Evolutionary conservation across 1,140 invertebrate genomes (phyloP).

Genomic region (Drosophila ohnishii): DNA sequence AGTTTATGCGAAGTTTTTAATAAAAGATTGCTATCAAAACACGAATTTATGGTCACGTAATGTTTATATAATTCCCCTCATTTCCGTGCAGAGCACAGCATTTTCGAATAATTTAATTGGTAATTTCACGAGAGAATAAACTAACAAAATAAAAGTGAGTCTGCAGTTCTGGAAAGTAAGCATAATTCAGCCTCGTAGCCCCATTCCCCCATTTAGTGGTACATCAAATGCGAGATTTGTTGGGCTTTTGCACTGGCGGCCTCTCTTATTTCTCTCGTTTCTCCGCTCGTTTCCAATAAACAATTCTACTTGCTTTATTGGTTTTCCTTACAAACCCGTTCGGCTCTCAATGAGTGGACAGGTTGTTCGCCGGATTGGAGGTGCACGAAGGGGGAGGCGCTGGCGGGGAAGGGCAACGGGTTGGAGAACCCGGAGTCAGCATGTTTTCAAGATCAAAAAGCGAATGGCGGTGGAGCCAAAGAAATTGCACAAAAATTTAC

Average conservation of each 20-base stretch:
- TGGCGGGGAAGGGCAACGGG: constrained; percentile 5
- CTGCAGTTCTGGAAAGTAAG: constrained; percentile 42
- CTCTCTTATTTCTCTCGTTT: constrained; percentile 15
- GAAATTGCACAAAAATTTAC: constrained; percentile 64
- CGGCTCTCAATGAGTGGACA: constrained; percentile 44
- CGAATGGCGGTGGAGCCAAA: constrained; percentile 61
- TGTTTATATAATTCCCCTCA: constrained; percentile 28
- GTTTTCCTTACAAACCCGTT: constrained; percentile 77
- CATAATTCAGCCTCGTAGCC: constrained; percentile 36
- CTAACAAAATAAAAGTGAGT: constrained; percentile 53
- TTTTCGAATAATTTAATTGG: constrained; percentile 34
- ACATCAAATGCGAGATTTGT: constrained; percentile 48
- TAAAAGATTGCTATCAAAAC: constrained; percentile 26
- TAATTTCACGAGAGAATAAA: constrained; percentile 33
- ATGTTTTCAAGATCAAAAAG: constrained; percentile 78
- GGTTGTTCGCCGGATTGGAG: constrained; percentile 21
- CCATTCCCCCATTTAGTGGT: constrained; percentile 30
- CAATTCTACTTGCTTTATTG: constrained; percentile 74
- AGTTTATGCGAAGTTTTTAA: background rate
- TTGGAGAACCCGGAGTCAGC: constrained; percentile 38
- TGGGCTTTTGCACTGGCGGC: constrained; percentile 38
- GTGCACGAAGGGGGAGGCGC: background rate
- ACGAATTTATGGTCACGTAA: constrained; percentile 40
- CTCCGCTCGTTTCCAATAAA: constrained; percentile 56
- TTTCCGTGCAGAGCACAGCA: constrained; percentile 30